Evolutionary conservation across 2,113 vertebrate genomes (phyloP).

Genomic region (Prietella phreatophila): DNA sequence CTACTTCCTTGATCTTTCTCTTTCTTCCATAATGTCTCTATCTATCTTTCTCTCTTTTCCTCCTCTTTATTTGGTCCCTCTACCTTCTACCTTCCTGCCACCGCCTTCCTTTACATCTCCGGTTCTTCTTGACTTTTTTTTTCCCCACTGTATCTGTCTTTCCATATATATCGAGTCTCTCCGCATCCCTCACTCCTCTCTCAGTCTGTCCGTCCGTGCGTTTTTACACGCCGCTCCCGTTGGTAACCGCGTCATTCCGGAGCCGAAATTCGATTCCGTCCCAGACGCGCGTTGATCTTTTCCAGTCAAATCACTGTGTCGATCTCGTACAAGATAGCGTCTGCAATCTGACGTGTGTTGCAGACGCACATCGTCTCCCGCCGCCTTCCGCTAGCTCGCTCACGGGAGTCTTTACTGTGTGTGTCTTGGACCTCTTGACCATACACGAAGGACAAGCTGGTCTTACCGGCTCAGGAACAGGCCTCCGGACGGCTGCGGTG

Average conservation of each 20-base stretch:
- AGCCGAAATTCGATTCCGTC: background rate
- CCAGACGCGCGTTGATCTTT: constrained; percentile 1
- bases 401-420: background rate
- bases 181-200: background rate
- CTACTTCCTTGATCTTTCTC: background rate
- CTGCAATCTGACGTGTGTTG: constrained; percentile 38
- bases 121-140: background rate
- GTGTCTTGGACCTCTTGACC: constrained; percentile 15
- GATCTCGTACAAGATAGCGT: constrained; percentile 30
- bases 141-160: background rate
- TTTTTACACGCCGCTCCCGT: background rate
- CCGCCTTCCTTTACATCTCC: too few species aligned
- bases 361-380: constrained; percentile 16
- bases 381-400: constrained; percentile 6
- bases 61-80: background rate
- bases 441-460: constrained; percentile 15
- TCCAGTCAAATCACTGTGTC: background rate
- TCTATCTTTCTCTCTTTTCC: background rate
- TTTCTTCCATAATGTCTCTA: background rate
- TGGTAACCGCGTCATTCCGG: background rate
- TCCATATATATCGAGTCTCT: background rate
- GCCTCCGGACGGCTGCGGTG: background rate
- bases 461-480: background rate
- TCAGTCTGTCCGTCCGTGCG: background rate
- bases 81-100: background rate